Evolutionary conservation across 2,888 invertebrate genomes (phyloP).

Genomic region (Tricholauxania praeusta): DNA sequence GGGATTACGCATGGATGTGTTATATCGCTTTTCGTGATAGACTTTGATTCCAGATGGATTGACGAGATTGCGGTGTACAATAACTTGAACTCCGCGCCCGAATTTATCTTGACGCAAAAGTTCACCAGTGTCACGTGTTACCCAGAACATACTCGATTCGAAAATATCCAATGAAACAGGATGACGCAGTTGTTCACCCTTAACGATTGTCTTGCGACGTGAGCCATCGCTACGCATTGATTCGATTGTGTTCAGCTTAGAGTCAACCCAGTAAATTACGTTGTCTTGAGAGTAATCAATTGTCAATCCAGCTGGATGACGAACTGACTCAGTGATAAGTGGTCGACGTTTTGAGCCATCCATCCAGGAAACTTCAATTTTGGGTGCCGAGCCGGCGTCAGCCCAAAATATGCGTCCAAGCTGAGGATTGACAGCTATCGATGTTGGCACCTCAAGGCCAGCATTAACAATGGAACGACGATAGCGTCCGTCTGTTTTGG

Average conservation of each 20-base stretch:
- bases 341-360: conserved; percentile 90
- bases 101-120: conserved; percentile 95
- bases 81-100: conserved; percentile 90
- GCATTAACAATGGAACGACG: conserved; percentile 82
- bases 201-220: conserved; percentile 77
- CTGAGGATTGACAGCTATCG: conserved; percentile 89
- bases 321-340: conserved; percentile 83
- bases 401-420: conserved; percentile 93
- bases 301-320: conserved; percentile 89
- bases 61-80: conserved; percentile 84
- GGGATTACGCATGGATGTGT: conserved; percentile 76
- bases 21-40: conserved; percentile 87
- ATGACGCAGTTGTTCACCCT: conserved; percentile 81
- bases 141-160: conserved; percentile 93
- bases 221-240: conserved; percentile 86
- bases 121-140: conserved; percentile 90
- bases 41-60: conserved; percentile 90
- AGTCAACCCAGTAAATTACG: conserved; percentile 95
- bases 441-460: conserved; percentile 87
- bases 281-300: conserved; percentile 93
- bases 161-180: conserved; percentile 93
- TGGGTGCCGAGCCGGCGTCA: conserved; percentile 90
- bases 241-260: conserved; percentile 91
- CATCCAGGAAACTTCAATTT: conserved; percentile 97
- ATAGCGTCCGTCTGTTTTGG: conserved; percentile 91